Evolutionary conservation across 2,113 vertebrate species (phyloP).

Genomic region (Varanus komodoensis): DNA sequence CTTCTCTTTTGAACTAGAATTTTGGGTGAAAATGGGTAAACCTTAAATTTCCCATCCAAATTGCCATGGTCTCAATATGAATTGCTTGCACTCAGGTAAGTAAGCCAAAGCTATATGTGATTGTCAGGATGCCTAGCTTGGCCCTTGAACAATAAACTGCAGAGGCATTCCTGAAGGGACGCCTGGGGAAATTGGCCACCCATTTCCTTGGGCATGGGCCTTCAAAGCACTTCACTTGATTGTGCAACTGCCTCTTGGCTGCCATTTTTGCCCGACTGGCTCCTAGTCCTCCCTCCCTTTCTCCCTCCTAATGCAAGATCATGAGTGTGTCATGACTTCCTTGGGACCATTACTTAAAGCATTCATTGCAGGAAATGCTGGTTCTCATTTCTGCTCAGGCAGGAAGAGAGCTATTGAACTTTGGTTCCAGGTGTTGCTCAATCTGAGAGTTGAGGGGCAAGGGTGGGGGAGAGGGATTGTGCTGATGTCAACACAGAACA

Average conservation of each 20-base stretch:
- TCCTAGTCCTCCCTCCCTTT: neutral
- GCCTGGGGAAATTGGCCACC: neutral
- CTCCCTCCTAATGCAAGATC: neutral
- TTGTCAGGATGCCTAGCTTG: neutral
- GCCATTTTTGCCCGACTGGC: neutral
- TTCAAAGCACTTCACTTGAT: neutral
- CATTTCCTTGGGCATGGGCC: neutral
- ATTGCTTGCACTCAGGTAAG: no score
- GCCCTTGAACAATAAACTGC: neutral
- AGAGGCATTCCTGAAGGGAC: neutral
- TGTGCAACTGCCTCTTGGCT: neutral
- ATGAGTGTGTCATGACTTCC: neutral
- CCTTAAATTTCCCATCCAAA: no score
- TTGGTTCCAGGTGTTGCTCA: conserved; percentile 12
- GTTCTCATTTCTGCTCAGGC: neutral
- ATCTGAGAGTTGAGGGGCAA: conserved; percentile 6
- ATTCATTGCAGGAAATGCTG: neutral
- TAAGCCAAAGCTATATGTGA: neutral
- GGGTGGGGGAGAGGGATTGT: neutral
- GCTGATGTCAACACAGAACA: conserved; percentile 6
- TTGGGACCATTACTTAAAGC: neutral
- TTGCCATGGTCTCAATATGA: no score
- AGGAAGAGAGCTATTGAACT: neutral
- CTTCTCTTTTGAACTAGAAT: no score
- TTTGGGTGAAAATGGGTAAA: no score